Evolutionary conservation across 2,113 vertebrate species (phyloP), one percentile per base, ranked within the genome.

Genomic region (Speoplatyrhinus poulsoni): DNA sequence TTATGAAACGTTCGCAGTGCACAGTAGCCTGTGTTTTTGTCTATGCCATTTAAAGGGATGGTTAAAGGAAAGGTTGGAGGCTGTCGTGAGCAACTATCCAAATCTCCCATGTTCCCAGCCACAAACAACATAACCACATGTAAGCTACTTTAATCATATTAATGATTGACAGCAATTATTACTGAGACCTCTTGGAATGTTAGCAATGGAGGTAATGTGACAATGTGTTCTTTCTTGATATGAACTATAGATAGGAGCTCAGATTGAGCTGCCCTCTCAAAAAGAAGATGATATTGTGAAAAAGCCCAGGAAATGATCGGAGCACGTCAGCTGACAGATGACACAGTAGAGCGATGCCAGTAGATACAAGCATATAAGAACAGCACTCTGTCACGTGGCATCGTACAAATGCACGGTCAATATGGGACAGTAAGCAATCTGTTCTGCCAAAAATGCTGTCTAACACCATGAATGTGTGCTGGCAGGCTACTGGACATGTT

Each of bases 391-490:
- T 53, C 13, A 8, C 6, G 52, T 13, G 13, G 52, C 13, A 26
- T 75, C 55, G 64, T 67, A 47, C 50, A 55, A 60, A 69, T 61
- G 60, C 57, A 46, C 32, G 46, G 4, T 17, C 65, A 54, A 56
- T 13, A 9, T 46, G n/a, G 32, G 26, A 12, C 32, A 55, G 41
- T 12, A 2, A 50, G 72, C 32, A 17, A 48, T 47, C 46, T 15
- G 9, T 36, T 0, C 62, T 63, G 57, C 70, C 77, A 79, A 68
- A 67, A 60, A 62, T 12, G 4, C 65, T 47, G 65, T 52, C 46
- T 10, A 52, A 66, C 36, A 49, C 65, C 55, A 26, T 26, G 26
- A 26, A 26, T 26, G 26, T 26, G 26, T 26, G 26, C 26, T 26
- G 26, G 26, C 26, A 26, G 26, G 26, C 26, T 26, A 26, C 26